Percentiles rank a stretch among this genome's conserved stretches.
These are phyloP conservation scores for Paralinhomoeus sp. DNA, from an alignment of 2,888 invertebrate species.

Conservation along the genomic window DNA sequence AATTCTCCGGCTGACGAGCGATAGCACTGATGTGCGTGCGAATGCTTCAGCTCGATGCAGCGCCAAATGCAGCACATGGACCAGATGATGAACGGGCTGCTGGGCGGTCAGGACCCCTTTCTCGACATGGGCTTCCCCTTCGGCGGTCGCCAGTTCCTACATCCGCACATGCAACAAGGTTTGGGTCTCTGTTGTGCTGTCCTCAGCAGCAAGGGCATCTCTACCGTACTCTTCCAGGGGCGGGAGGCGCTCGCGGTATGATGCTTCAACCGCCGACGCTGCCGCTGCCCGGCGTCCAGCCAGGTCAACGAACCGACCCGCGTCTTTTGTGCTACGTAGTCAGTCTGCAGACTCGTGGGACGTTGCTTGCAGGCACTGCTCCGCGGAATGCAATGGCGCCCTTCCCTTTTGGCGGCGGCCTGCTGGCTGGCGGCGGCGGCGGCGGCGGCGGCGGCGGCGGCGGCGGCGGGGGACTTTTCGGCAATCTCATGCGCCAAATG, in stretches of 20 bases:
- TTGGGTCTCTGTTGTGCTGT: background rate
- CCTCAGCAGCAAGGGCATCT: background rate
- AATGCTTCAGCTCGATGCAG: too few species aligned
- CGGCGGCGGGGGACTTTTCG: constrained; percentile 11
- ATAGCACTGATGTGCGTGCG: too few species aligned
- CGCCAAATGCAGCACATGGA: background rate
- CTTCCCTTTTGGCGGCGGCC: too few species aligned
- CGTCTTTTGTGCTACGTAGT: too few species aligned
- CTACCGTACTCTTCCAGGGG: background rate
- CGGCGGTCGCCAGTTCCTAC: background rate
- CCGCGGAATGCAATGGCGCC: too few species aligned
- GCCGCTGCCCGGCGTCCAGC: background rate
- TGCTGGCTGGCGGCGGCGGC: too few species aligned
- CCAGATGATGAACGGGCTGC: background rate
- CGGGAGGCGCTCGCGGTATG: background rate
- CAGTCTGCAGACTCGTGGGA: too few species aligned
- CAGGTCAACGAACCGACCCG: too few species aligned
- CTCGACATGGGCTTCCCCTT: background rate
- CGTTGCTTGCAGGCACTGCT: too few species aligned
- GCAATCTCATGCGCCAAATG: constrained; percentile 10
- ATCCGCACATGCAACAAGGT: too few species aligned
- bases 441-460: too few species aligned
- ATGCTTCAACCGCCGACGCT: background rate
- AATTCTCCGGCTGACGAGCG: too few species aligned
- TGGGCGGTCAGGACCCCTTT: background rate